These are phyloP conservation scores for Emydura subglobosa DNA, from an alignment of 2,113 vertebrate species.

Conservation along the genomic window DNA sequence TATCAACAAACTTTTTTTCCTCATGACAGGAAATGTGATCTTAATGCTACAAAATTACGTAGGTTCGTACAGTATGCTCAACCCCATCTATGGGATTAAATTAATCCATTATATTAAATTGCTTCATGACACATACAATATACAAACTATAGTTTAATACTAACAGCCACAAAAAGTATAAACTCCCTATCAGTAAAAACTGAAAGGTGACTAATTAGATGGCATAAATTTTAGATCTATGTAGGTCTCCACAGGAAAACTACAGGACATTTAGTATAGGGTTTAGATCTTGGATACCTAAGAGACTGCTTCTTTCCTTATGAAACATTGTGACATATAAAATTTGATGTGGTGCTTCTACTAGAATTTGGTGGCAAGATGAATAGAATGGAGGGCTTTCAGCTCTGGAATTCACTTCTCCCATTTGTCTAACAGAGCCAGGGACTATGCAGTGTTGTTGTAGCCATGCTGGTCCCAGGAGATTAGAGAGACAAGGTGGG, in stretches of 20 bases:
- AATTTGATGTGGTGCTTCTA: not conserved
- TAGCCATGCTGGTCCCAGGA: not conserved
- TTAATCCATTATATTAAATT: slow-evolving; percentile 35
- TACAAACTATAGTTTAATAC: slow-evolving; percentile 19
- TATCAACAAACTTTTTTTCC: slow-evolving; percentile 35
- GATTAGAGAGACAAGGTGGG: not conserved
- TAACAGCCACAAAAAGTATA: not conserved
- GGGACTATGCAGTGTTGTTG: not conserved
- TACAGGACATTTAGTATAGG: not conserved
- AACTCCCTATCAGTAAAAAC: not conserved
- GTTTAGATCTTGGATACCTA: not conserved
- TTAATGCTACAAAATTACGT: slow-evolving; percentile 45
- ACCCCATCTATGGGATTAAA: slow-evolving; percentile 60
- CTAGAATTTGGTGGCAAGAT: not conserved
- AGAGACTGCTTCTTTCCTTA: not conserved
- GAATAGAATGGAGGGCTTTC: rapidly evolving
- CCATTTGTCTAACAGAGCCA: not conserved
- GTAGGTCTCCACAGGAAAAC: slow-evolving; percentile 7
- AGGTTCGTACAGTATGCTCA: slow-evolving; percentile 39
- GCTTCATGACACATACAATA: not conserved
- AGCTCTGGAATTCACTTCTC: not conserved
- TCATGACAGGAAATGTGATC: slow-evolving; percentile 45
- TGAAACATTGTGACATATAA: not conserved
- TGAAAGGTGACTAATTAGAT: slow-evolving; percentile 3
- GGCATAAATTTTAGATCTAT: slow-evolving; percentile 14